A percentile compares a stretch with the other conserved stretches of the same genome.
These are phyloP conservation scores for Andricus curvator DNA, from an alignment of 2,888 invertebrate genomes.

Conservation along the genomic window DNA sequence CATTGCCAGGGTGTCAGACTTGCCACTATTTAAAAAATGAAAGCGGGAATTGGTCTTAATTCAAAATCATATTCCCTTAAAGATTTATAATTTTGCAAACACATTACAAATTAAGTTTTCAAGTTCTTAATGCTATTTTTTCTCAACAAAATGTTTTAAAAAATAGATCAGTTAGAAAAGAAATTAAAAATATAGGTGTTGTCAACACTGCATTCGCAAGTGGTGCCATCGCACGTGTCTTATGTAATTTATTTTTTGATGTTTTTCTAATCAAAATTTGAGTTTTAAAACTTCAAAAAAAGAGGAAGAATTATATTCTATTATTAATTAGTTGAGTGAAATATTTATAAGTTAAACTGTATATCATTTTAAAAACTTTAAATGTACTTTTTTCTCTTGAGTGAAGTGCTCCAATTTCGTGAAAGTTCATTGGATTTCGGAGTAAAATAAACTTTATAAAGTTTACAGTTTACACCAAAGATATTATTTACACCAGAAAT, in stretches of 20 bases:
- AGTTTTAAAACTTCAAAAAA: neutral
- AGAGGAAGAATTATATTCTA: neutral
- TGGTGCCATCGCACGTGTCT: neutral
- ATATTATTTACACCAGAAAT: neutral
- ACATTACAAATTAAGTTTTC: neutral
- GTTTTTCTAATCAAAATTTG: neutral
- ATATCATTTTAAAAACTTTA: neutral
- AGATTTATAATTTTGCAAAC: neutral
- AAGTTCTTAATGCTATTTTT: neutral
- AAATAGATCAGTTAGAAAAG: neutral
- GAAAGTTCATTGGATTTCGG: neutral
- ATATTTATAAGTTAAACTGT: neutral
- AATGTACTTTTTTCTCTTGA: neutral
- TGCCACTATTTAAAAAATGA: neutral
- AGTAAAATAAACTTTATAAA: neutral
- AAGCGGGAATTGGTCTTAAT: neutral
- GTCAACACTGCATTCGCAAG: neutral
- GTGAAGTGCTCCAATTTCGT: neutral
- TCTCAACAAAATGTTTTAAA: too few species aligned
- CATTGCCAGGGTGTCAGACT: neutral
- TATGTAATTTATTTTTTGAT: neutral
- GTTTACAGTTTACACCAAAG: too few species aligned
- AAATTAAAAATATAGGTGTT: neutral
- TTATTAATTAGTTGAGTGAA: neutral
- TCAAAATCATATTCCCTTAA: neutral